Evolutionary conservation across 1,140 invertebrate genomes (phyloP).

Genomic region (Bombus difficillimus): DNA sequence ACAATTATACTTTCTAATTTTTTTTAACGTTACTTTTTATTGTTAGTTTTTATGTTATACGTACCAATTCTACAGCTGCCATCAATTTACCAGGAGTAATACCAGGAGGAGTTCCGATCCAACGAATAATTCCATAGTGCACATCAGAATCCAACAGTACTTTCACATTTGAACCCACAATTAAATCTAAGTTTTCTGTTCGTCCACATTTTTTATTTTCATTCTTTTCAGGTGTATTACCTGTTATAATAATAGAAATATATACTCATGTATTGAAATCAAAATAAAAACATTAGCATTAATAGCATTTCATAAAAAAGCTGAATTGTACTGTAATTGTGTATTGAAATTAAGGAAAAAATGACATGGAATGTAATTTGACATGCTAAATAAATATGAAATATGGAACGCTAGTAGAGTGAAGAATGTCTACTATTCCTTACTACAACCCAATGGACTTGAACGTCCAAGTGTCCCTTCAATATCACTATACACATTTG

Average conservation of each 20-base stretch:
- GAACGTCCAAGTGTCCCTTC: slow-evolving; percentile 56
- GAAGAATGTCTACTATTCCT: slow-evolving; percentile 44
- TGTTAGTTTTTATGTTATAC: slow-evolving; percentile 35
- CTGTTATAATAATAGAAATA: slow-evolving; percentile 36
- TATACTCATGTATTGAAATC: neutral
- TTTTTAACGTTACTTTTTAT: neutral
- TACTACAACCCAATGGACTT: slow-evolving; percentile 61
- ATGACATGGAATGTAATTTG: neutral
- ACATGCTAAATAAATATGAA: slow-evolving; percentile 22
- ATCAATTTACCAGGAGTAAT: slow-evolving; percentile 82
- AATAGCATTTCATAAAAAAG: neutral
- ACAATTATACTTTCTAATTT: neutral
- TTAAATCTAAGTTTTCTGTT: slow-evolving; percentile 82
- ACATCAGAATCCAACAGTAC: slow-evolving; percentile 84
- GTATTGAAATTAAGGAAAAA: neutral
- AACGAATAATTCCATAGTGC: slow-evolving; percentile 92
- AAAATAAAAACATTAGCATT: neutral
- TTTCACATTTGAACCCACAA: slow-evolving; percentile 90
- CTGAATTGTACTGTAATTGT: too few species aligned
- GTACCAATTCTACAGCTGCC: slow-evolving; percentile 88
- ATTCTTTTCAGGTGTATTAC: slow-evolving; percentile 75
- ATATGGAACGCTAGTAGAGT: slow-evolving; percentile 1
- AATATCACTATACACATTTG: slow-evolving; percentile 70
- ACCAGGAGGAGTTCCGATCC: slow-evolving; percentile 88
- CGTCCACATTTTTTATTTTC: slow-evolving; percentile 77